phyloP scores from a whole-genome alignment of 2,888 invertebrate species.

The Mesorhabditis sp. region DNA sequence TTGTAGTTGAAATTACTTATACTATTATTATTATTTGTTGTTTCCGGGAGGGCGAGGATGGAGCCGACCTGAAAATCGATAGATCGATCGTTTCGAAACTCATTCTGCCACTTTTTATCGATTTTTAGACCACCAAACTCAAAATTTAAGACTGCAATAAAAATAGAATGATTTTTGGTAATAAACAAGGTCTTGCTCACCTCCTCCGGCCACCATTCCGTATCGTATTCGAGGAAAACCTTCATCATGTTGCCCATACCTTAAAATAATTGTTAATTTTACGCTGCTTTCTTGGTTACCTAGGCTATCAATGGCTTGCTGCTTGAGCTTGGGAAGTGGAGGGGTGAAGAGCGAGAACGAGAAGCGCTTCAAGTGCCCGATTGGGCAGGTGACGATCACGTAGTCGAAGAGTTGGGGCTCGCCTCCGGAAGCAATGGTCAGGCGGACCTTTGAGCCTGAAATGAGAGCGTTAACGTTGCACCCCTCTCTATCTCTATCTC shows the following conservation, averaged over 20 bases:
- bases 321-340: slow-evolving; percentile 24
- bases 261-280: slow-evolving; percentile 10
- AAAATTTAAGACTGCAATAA: no score
- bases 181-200: not conserved
- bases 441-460: not conserved
- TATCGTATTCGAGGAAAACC: slow-evolving; percentile 41
- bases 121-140: no score
- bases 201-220: slow-evolving; percentile 36
- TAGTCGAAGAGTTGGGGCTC: slow-evolving; percentile 20
- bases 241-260: slow-evolving; percentile 43
- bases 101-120: no score
- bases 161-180: no score
- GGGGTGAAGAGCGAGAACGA: slow-evolving; percentile 31
- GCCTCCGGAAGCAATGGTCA: slow-evolving; percentile 6
- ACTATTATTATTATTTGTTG: slow-evolving; percentile 1
- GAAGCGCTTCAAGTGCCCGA: slow-evolving; percentile 40
- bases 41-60: not conserved
- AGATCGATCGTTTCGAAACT: no score
- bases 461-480: no score
- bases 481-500: not conserved
- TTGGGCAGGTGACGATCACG: slow-evolving; percentile 42
- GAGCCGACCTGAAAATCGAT: slow-evolving; percentile 3
- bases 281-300: slow-evolving; percentile 19
- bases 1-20: slow-evolving; percentile 1
- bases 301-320: slow-evolving; percentile 31